Evolutionary conservation across 2,113 vertebrate genomes (phyloP), one percentile per base, ranked within the genome.

Genomic region (Tragelaphus imberbis): DNA sequence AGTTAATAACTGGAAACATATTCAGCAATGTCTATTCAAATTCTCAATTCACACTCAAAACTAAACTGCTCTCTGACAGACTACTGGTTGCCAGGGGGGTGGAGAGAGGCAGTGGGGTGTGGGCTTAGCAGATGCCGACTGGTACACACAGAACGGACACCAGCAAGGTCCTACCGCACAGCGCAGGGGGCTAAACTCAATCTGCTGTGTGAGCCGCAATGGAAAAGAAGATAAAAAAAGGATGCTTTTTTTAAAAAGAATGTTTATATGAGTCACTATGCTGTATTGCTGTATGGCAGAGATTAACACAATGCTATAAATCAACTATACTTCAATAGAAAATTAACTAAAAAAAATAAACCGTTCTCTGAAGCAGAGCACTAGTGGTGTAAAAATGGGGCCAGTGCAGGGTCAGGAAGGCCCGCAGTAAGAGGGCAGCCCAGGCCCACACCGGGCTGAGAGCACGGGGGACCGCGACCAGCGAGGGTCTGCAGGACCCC

Each of bases 381-480:
- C 28, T 30, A 30, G 4, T 3, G 27, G 28, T 51, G 28, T 81
- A 47, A 6, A 10, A 30, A 33, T 5, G 14, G 40, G 27, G 47
- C 47, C 15, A 6, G 30, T 0, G 16, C 44, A 80, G 47, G 47
- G 49, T 6, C 49, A 2, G 25, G 14, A 27, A 79, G 25, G 30
- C 71, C 47, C 14, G 1, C 0, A 27, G 14, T 2, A 3, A 3
- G 33, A 9, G 14, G 25, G 2, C 19, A 8, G 3, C 13, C 6
- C 12, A 2, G 8, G 63, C 2, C 17, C 9, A 11, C 17, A 5
- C 65, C 2, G 0, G 68, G 68, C n/a, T 40, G 19, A 71, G n/a
- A 0, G 10, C 33, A 0, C 2, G 0, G n/a, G 10, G 5, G n/a
- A 40, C 65, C 2, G 2, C n/a, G 68, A 23, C n/a, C 19, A 40